These are phyloP conservation scores for Bombus confusus DNA, from an alignment of 1,140 invertebrate species.

Conservation along the genomic window DNA sequence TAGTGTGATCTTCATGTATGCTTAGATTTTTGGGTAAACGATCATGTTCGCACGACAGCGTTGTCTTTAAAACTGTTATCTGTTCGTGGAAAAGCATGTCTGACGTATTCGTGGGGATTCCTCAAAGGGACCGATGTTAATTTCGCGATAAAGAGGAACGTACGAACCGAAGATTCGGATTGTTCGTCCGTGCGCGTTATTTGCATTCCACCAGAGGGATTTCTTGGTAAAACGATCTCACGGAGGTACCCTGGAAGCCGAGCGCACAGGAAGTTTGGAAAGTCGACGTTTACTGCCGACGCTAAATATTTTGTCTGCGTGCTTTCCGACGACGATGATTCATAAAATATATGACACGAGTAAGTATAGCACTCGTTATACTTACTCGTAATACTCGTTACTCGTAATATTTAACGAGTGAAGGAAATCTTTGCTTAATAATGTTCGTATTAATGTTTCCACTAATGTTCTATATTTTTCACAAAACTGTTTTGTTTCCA, in stretches of 20 bases:
- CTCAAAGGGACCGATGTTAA: neutral
- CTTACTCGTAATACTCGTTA: too few relatives aligned
- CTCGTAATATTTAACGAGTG: too few relatives aligned
- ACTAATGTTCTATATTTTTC: too few relatives aligned
- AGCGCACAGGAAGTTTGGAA: slow-evolving; percentile 43
- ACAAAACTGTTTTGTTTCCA: too few relatives aligned
- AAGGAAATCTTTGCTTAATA: too few relatives aligned
- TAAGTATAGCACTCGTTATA: too few relatives aligned
- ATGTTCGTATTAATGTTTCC: too few relatives aligned
- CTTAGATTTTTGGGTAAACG: neutral
- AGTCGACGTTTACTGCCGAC: neutral
- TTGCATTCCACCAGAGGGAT: slow-evolving; percentile 33
- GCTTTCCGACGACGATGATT: neutral
- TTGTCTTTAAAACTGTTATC: neutral
- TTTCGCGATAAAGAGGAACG: slow-evolving; percentile 13
- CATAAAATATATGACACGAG: too few relatives aligned
- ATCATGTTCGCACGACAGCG: neutral
- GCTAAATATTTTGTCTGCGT: slow-evolving; percentile 39
- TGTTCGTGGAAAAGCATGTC: neutral
- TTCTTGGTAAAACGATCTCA: slow-evolving; percentile 45
- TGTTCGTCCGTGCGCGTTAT: slow-evolving; percentile 8
- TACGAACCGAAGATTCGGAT: neutral
- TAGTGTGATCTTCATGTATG: neutral
- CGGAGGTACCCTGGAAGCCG: slow-evolving; percentile 23
- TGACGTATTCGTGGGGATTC: neutral